Percentiles rank a stretch among this genome's conserved stretches.
These are phyloP conservation scores for Phylloscopus whistleri DNA, from an alignment of 2,113 vertebrate genomes.

Conservation along the genomic window DNA sequence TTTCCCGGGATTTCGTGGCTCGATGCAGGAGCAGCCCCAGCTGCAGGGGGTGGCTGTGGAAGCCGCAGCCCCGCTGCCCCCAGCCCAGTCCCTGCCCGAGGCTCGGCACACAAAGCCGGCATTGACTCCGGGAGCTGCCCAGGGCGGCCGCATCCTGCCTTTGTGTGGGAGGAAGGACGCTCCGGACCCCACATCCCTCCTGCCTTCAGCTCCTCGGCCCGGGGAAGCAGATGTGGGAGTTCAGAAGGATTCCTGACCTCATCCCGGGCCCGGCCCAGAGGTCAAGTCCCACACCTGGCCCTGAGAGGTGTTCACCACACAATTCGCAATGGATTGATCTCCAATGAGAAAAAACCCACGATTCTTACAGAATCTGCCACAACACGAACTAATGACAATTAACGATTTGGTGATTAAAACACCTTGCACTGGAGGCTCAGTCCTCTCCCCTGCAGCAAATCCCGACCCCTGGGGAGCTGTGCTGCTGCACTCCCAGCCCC, in stretches of 20 bases:
- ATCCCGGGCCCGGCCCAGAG: fast-evolving
- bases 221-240: background rate
- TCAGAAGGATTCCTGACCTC: background rate
- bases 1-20: background rate
- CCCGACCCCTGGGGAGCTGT: background rate
- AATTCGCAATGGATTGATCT: background rate
- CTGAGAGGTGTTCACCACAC: fast-evolving
- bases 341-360: fast-evolving
- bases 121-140: fast-evolving
- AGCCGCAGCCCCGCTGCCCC: background rate
- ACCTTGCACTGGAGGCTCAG: background rate
- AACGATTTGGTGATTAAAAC: background rate
- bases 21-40: fast-evolving
- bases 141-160: background rate
- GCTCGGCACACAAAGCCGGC: background rate
- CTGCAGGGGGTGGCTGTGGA: fast-evolving
- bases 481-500: background rate
- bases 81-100: fast-evolving
- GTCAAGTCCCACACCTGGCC: background rate
- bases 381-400: fast-evolving
- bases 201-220: background rate
- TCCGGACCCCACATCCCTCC: background rate
- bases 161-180: background rate
- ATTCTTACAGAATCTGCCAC: background rate
- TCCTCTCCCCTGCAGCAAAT: fast-evolving